Base-by-base conservation (phyloP, 2,113 vertebrate species). In the Nesogale talazaci region DNA sequence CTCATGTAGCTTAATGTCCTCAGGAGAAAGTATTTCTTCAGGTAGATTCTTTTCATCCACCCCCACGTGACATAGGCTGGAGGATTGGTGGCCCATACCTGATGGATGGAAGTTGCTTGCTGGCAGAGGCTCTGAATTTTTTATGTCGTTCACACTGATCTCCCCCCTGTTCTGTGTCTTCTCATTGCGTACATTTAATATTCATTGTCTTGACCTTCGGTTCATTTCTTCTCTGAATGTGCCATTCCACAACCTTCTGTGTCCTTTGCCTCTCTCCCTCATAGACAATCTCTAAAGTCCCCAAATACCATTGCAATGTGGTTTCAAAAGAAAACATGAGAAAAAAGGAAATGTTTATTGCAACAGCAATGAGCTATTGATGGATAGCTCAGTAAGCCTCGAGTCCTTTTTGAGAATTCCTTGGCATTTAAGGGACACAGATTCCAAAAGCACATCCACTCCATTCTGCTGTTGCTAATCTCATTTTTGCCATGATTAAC, bases 401-500 rank as follows among this genome's bases (percentile, higher is more conserved):
- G 27, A 56, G 65, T 85, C 82, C 87, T 91, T 87, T 91, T 85
- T 88, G 59, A 83, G 38, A 59, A 70, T 85, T 87, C 69, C 74
- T 76, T 95, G 89, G 82, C 89, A 89, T 92, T 88, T 85, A 74
- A 89, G 52, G 70, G 75, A 88, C 69, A 59, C 25, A 1, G 38
- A 88, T 94, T 90, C 93, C 83, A 92, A 94, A 94, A 94, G 91
- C 93, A 94, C 95, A 92, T 88, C 83, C 65, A 57, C 75, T 86
- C n/a, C 65, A 67, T 76, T 95, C 93, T 95, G 78, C 88, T 88
- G 81, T 74, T 87, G 83, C 78, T 93, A 95, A 96, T 94, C 83
- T 94, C 86, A 93, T 95, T 92, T 96, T 92, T 80, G 52, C 63
- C 27, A 70, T 95, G 94, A 97, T 96, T 95, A 97, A 97, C 96